Conservation (phyloP, 1,140 invertebrate genomes). For the Listronotus oregonensis region DNA sequence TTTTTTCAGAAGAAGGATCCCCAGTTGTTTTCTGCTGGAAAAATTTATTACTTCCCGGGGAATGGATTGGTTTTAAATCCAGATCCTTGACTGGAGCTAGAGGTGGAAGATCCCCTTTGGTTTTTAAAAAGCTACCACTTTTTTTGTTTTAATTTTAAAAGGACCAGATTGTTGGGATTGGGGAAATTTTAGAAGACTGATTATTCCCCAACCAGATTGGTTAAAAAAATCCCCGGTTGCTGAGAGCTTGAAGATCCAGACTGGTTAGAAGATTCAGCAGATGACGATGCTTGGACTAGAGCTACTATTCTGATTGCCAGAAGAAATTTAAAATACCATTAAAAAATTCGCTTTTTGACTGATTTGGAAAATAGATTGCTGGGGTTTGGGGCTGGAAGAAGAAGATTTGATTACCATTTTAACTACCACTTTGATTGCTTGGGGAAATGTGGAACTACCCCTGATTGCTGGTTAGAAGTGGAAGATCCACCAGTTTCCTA, state of each 20-base stretch:
- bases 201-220: not conserved
- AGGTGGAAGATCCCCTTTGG: slow-evolving; percentile 32
- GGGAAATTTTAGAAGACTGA: slow-evolving; percentile 19
- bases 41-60: too few relatives aligned
- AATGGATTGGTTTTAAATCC: too few relatives aligned
- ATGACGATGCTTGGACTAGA: too few relatives aligned
- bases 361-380: slow-evolving; percentile 38
- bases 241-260: slow-evolving; percentile 21
- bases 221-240: slow-evolving; percentile 18
- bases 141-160: slow-evolving; percentile 24
- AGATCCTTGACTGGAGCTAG: slow-evolving; percentile 9
- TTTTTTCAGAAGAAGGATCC: too few relatives aligned
- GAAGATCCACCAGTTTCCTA: too few relatives aligned
- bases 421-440: too few relatives aligned
- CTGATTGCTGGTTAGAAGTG: not conserved
- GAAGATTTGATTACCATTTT: not conserved
- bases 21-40: too few relatives aligned
- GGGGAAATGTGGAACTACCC: not conserved
- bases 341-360: not conserved
- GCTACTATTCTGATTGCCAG: not conserved
- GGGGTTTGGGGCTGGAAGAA: slow-evolving; percentile 28
- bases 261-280: slow-evolving; percentile 7
- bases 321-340: not conserved
- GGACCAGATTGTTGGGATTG: slow-evolving; percentile 8
- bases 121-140: slow-evolving; percentile 9